Evolutionary conservation across 53 echinoderm and acorn worm species (phyloP).

Genomic region (Antedon mediterranea): DNA sequence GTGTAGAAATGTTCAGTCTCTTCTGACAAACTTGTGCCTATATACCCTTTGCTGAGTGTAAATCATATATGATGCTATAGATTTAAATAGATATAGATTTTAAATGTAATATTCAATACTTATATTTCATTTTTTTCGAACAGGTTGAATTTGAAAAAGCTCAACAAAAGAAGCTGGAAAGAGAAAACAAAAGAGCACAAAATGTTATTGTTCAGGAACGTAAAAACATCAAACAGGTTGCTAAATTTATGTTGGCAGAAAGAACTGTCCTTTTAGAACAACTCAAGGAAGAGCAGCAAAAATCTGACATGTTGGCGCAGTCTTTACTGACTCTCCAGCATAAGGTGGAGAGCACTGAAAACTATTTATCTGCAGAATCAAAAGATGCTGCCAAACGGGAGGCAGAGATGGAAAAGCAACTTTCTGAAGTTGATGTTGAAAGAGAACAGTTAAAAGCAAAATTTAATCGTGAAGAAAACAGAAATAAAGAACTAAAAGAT

Average conservation of each 20-base stretch:
- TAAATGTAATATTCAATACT: too few species aligned
- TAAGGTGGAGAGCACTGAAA: constrained; percentile 43
- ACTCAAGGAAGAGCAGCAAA: constrained; percentile 54
- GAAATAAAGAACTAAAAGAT: constrained; percentile 59
- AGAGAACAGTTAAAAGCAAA: constrained; percentile 79
- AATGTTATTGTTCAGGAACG: constrained; percentile 54
- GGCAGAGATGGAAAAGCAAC: constrained; percentile 79
- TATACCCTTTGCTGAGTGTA: too few species aligned
- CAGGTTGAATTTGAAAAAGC: constrained; percentile 97
- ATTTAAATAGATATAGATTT: too few species aligned
- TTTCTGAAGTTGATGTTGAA: constrained; percentile 91
- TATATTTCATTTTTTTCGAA: neutral
- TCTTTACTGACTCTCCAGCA: constrained; percentile 11
- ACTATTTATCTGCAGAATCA: constrained; percentile 25
- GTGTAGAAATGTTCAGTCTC: too few species aligned
- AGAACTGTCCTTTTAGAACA: constrained; percentile 44
- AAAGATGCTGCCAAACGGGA: constrained; percentile 57
- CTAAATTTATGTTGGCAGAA: constrained; percentile 67
- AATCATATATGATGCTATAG: too few species aligned
- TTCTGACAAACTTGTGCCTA: too few species aligned
- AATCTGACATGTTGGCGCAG: constrained; percentile 44
- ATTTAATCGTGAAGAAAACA: constrained; percentile 66
- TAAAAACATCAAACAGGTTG: constrained; percentile 65
- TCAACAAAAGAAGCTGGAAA: constrained; percentile 89
- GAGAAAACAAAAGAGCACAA: constrained; percentile 70